Evolutionary conservation across 1,140 invertebrate species (phyloP).

Genomic region (Meloidogyne floridensis): DNA sequence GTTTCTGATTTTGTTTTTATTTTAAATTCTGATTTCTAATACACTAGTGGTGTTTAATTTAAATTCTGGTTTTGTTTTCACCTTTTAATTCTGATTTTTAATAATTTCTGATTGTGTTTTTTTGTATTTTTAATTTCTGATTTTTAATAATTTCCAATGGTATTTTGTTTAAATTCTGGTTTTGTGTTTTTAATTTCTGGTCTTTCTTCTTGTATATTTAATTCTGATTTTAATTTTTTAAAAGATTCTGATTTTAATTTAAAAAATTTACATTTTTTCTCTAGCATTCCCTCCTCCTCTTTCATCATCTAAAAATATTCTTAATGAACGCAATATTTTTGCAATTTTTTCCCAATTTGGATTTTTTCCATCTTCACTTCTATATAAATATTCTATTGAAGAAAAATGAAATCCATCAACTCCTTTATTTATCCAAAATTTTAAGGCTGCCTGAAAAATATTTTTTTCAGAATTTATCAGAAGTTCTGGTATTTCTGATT

Average conservation of each 20-base stretch:
- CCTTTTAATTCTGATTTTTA: not conserved
- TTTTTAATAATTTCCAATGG: not conserved
- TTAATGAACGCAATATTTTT: conserved; percentile 12
- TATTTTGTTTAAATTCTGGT: not conserved
- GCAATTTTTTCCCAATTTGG: conserved; percentile 31
- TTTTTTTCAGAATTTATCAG: not conserved
- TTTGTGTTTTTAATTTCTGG: not conserved
- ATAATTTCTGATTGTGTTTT: not conserved
- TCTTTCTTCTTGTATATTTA: not conserved
- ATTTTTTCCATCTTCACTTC: conserved; percentile 42
- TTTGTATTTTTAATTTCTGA: not conserved
- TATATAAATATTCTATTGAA: conserved; percentile 47
- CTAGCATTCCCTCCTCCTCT: not conserved
- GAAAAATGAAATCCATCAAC: conserved; percentile 54
- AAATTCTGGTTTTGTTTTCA: no score
- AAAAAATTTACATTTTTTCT: not conserved
- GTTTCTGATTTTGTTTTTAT: no score
- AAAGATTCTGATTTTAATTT: not conserved
- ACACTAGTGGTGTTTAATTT: no score
- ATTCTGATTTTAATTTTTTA: not conserved
- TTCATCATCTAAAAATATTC: conserved; percentile 32
- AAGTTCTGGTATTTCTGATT: no score
- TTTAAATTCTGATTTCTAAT: no score
- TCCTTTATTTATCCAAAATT: conserved; percentile 50
- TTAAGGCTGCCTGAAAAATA: conserved; percentile 37